phyloP scores from a whole-genome alignment of 2,797 vertebrate genomes.

The Sylvia borin region DNA sequence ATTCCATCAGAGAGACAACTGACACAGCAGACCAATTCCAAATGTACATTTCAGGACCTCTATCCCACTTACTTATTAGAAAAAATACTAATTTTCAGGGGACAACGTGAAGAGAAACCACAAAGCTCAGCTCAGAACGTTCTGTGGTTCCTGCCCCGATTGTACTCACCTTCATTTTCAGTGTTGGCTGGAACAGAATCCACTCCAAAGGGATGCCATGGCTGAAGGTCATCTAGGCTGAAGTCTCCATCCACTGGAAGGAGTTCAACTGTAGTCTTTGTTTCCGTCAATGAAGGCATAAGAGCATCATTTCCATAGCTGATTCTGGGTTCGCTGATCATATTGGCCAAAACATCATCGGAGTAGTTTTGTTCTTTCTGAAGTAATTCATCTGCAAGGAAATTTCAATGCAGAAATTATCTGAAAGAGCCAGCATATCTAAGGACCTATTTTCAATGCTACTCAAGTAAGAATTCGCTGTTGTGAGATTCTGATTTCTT shows the following conservation, averaged over 20 bases:
- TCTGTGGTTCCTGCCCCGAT: not conserved
- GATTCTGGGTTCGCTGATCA: slow-evolving; percentile 93
- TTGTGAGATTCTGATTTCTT: not conserved
- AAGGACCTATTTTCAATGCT: not conserved
- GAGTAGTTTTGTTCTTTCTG: slow-evolving; percentile 96
- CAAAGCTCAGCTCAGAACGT: not conserved
- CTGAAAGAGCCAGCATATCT: not conserved
- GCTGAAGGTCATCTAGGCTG: slow-evolving; percentile 86
- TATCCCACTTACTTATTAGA: not conserved
- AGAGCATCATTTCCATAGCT: slow-evolving; percentile 98
- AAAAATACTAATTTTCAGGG: not conserved
- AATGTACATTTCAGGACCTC: not conserved
- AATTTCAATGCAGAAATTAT: not conserved
- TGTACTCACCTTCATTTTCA: slow-evolving; percentile 90
- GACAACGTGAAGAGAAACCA: not conserved
- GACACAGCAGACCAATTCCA: not conserved
- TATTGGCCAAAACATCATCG: slow-evolving; percentile 92
- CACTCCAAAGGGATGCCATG: slow-evolving; percentile 93
- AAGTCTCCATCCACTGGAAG: slow-evolving; percentile 86
- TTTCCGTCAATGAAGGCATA: slow-evolving; percentile 92
- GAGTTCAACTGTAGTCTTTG: slow-evolving; percentile 87
- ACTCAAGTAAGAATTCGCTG: not conserved
- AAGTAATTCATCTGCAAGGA: slow-evolving; percentile 88
- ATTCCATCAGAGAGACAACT: not conserved
- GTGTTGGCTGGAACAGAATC: slow-evolving; percentile 92